Percentiles rank a stretch among this genome's conserved stretches.
Evolutionary conservation across 2,888 invertebrate genomes (phyloP).

Genomic region (Eurytoma californica): DNA sequence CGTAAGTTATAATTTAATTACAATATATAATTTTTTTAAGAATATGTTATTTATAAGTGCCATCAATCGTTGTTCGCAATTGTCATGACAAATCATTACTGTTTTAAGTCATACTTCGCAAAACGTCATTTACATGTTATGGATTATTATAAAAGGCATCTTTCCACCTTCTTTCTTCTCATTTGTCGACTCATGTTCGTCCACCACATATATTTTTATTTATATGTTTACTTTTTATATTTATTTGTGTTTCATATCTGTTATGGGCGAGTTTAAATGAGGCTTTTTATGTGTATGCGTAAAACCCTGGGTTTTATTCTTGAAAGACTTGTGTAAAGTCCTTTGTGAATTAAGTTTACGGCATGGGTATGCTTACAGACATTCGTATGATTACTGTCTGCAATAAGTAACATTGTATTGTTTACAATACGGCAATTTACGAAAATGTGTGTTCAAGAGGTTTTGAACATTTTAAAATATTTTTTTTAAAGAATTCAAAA

Average conservation of each 20-base stretch:
- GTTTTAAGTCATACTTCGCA: conserved; percentile 48
- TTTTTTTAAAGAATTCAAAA: too few species aligned
- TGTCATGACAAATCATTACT: conserved; percentile 48
- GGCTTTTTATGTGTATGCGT: conserved; percentile 30
- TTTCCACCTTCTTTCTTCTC: conserved; percentile 65
- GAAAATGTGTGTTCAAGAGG: too few species aligned
- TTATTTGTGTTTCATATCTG: conserved; percentile 35
- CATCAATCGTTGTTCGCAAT: conserved; percentile 48
- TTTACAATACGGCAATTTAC: neutral
- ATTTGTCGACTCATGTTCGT: conserved; percentile 63
- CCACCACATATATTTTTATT: conserved; percentile 46
- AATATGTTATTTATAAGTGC: conserved; percentile 27
- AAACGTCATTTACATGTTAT: conserved; percentile 52
- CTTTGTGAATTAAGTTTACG: too few species aligned
- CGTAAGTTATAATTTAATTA: conserved; percentile 35
- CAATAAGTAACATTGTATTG: neutral
- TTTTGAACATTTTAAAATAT: too few species aligned
- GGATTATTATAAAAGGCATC: conserved; percentile 54
- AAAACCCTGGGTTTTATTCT: conserved; percentile 16
- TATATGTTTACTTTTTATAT: conserved; percentile 23
- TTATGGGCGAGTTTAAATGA: conserved; percentile 41
- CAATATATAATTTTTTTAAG: conserved; percentile 27
- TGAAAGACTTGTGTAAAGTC: neutral
- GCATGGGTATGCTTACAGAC: too few species aligned
- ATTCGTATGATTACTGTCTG: neutral